Percentiles rank a stretch among this genome's conserved stretches.
These are phyloP conservation scores for Prionace glauca DNA, from an alignment of 2,797 vertebrate genomes.

Conservation along the genomic window DNA sequence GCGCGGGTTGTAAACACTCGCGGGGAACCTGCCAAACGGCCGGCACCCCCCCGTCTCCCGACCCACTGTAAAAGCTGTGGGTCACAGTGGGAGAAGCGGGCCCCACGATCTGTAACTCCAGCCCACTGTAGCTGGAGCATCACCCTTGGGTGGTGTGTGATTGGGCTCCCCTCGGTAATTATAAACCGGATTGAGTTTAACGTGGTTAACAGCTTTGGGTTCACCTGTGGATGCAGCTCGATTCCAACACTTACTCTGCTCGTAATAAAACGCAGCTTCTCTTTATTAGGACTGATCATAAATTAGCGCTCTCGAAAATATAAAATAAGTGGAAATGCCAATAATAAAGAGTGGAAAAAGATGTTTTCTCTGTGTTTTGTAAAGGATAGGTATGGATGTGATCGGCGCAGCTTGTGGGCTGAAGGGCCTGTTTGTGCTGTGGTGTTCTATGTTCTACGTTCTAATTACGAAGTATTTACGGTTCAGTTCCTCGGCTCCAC, in stretches of 20 bases:
- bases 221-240: background rate
- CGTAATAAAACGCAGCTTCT: background rate
- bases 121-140: background rate
- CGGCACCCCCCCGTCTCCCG: too few relatives aligned
- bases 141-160: too few relatives aligned
- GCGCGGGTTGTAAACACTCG: too few relatives aligned
- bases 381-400: background rate
- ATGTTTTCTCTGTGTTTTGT: background rate
- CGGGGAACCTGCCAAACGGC: too few relatives aligned
- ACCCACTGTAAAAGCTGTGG: too few relatives aligned
- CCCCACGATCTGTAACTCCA: background rate
- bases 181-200: background rate
- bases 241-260: background rate
- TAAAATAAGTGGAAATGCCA: background rate
- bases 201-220: background rate
- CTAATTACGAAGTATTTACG: background rate
- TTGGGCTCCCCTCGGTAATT: background rate
- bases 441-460: too few relatives aligned
- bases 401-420: too few relatives aligned
- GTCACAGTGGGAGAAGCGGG: too few relatives aligned
- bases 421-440: too few relatives aligned
- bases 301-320: background rate
- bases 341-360: background rate
- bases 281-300: background rate
- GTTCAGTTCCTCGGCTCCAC: background rate